These are phyloP conservation scores for Enteromius mattozi DNA, from an alignment of 2,797 vertebrate genomes.

Conservation along the genomic window DNA sequence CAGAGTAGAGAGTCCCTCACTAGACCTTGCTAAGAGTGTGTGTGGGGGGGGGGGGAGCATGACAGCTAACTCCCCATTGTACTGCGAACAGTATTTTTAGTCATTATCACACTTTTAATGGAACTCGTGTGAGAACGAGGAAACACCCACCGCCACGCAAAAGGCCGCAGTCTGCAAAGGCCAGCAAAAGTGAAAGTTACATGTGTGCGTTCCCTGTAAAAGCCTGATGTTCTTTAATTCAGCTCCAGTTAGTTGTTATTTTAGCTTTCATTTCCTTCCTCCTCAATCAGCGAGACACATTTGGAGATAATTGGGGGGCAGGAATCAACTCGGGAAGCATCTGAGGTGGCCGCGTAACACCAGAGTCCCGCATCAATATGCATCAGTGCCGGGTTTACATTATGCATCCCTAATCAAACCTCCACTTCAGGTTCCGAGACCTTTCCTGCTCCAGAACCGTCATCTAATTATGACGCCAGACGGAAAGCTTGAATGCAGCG, in stretches of 20 bases:
- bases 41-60: background rate
- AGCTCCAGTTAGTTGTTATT: slow-evolving; percentile 5
- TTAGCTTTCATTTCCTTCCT: slow-evolving; percentile 27
- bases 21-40: background rate
- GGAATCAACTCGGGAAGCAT: slow-evolving; percentile 20
- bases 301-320: slow-evolving; percentile 32
- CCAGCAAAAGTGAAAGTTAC: slow-evolving; percentile 10
- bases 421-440: slow-evolving; percentile 43
- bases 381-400: slow-evolving; percentile 16
- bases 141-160: background rate
- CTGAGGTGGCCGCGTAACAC: slow-evolving; percentile 3
- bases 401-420: slow-evolving; percentile 48
- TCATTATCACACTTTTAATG: slow-evolving; percentile 33
- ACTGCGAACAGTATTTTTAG: slow-evolving; percentile 15
- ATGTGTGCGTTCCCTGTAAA: background rate
- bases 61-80: background rate
- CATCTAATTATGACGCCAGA: slow-evolving; percentile 42
- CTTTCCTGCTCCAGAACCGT: slow-evolving; percentile 34
- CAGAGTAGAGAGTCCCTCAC: background rate
- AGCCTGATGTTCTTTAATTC: background rate
- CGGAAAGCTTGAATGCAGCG: background rate
- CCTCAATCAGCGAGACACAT: slow-evolving; percentile 23
- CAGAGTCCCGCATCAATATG: slow-evolving; percentile 18
- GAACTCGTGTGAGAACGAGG: background rate
- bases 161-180: slow-evolving; percentile 4